phyloP scores from a whole-genome alignment of 2,113 vertebrate genomes.

The Apteryx mantelli region DNA sequence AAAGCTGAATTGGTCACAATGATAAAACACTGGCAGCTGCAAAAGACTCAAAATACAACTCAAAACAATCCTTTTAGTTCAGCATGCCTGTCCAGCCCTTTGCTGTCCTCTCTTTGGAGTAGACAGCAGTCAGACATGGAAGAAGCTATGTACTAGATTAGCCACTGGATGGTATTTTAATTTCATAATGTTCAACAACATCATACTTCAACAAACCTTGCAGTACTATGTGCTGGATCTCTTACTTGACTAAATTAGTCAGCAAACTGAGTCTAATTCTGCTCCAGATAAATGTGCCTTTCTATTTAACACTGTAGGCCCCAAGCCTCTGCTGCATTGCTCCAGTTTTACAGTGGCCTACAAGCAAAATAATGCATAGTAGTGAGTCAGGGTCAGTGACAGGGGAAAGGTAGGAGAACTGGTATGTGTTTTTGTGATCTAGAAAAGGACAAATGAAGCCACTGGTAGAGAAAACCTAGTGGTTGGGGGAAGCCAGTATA shows the following conservation, averaged over 20 bases:
- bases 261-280: neutral
- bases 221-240: neutral
- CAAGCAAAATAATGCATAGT: neutral
- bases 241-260: neutral
- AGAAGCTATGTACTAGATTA: neutral
- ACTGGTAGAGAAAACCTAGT: neutral
- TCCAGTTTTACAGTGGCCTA: slow-evolving; percentile 7
- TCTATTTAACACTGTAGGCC: neutral
- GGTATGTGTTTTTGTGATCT: neutral
- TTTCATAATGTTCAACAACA: neutral
- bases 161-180: neutral
- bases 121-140: neutral
- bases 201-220: neutral
- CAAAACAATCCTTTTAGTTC: neutral
- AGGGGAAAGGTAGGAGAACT: neutral
- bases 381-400: neutral
- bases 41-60: neutral
- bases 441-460: neutral
- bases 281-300: neutral
- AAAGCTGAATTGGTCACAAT: slow-evolving; percentile 43
- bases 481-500: fast-evolving
- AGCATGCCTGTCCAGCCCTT: neutral
- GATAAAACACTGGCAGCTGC: slow-evolving; percentile 14
- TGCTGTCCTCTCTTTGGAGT: neutral
- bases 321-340: fast-evolving